phyloP scores from a whole-genome alignment of 2,888 invertebrate species.

The Plusia festucae region DNA sequence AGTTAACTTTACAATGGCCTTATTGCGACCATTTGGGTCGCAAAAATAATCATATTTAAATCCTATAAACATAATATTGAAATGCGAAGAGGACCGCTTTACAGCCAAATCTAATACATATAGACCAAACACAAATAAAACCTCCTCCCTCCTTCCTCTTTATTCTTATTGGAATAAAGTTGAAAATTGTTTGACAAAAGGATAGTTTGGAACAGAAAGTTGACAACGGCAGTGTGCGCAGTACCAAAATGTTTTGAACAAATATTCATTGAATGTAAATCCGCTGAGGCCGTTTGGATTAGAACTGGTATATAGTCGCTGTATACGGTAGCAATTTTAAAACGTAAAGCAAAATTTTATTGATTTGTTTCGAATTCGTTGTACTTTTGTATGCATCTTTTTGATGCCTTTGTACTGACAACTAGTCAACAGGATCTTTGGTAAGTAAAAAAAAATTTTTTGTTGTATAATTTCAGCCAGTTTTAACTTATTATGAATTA shows the following conservation, averaged over 20 bases:
- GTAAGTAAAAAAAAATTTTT: too few relatives aligned
- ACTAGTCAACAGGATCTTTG: too few relatives aligned
- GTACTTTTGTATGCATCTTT: neutral
- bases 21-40: neutral
- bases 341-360: slow-evolving; percentile 57
- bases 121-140: slow-evolving; percentile 34
- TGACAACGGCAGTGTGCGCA: slow-evolving; percentile 72
- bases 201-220: slow-evolving; percentile 62
- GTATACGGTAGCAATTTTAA: slow-evolving; percentile 62
- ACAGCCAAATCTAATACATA: slow-evolving; percentile 69
- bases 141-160: slow-evolving; percentile 14
- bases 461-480: too few relatives aligned
- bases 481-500: too few relatives aligned
- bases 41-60: slow-evolving; percentile 18
- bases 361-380: slow-evolving; percentile 41
- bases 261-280: slow-evolving; percentile 86
- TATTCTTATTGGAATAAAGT: slow-evolving; percentile 55
- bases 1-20: neutral
- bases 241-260: slow-evolving; percentile 82
- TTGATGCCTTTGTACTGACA: neutral
- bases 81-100: slow-evolving; percentile 60
- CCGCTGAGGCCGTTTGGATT: slow-evolving; percentile 76
- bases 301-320: slow-evolving; percentile 70
- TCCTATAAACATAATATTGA: slow-evolving; percentile 56
- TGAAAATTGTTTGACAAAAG: slow-evolving; percentile 53